A percentile compares a stretch with the other conserved stretches of the same genome.
Evolutionary conservation across 1,140 invertebrate species (phyloP).

Genomic region (Apis dorsata): DNA sequence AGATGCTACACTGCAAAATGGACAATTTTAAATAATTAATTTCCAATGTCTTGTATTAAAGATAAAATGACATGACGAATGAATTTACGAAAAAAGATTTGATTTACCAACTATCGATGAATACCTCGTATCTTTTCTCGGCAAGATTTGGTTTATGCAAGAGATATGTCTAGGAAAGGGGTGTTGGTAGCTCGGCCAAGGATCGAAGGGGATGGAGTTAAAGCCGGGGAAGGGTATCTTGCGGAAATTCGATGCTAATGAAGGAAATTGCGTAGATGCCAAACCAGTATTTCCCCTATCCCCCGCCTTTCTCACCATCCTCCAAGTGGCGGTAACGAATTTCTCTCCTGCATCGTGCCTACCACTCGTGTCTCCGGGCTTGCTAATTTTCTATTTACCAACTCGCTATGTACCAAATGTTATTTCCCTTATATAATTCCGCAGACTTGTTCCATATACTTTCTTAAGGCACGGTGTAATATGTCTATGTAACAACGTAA

Average conservation of each 20-base stretch:
- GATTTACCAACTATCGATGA: slow-evolving; percentile 52
- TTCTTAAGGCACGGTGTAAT: neutral
- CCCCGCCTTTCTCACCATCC: slow-evolving; percentile 24
- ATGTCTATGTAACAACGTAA: neutral
- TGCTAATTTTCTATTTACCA: slow-evolving; percentile 58
- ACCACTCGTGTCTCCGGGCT: slow-evolving; percentile 41
- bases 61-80: too few species aligned
- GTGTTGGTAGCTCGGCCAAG: neutral
- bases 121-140: slow-evolving; percentile 45
- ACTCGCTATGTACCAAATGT: slow-evolving; percentile 20
- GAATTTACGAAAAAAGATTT: neutral
- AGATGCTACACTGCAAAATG: too few species aligned
- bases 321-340: slow-evolving; percentile 53
- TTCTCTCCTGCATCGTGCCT: slow-evolving; percentile 40
- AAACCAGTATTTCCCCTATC: slow-evolving; percentile 64
- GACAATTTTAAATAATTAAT: too few species aligned
- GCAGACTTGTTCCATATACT: slow-evolving; percentile 15
- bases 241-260: slow-evolving; percentile 73
- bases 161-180: slow-evolving; percentile 23
- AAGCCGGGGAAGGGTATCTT: slow-evolving; percentile 48
- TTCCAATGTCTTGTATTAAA: too few species aligned
- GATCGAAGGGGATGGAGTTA: slow-evolving; percentile 10
- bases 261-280: slow-evolving; percentile 74
- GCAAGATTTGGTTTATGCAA: slow-evolving; percentile 56
- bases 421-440: neutral